Conservation (phyloP, 2,888 invertebrate species). For the Tromatobia lineatoria region DNA sequence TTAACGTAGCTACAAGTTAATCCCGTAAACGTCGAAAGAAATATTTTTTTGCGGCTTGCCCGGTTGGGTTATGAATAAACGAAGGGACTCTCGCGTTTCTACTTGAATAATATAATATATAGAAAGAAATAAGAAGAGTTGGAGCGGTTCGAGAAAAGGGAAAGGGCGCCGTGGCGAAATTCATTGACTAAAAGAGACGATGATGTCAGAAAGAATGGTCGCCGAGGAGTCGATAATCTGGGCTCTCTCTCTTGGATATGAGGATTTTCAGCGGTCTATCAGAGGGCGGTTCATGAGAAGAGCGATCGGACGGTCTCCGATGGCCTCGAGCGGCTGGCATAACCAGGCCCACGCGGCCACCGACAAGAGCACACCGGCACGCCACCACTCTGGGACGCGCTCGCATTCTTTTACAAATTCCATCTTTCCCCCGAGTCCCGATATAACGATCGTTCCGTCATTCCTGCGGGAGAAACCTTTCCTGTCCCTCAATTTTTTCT, state of each 20-base stretch:
- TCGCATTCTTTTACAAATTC: conserved; percentile 79
- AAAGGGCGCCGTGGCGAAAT: conserved; percentile 37
- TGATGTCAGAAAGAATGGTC: conserved; percentile 75
- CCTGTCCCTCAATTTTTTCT: conserved; percentile 74
- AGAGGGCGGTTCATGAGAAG: conserved; percentile 50
- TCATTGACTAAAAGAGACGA: conserved; percentile 79
- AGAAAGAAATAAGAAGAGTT: background rate
- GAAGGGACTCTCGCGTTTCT: background rate
- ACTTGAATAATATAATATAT: conserved; percentile 11
- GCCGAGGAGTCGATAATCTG: conserved; percentile 31
- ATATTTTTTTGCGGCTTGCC: conserved; percentile 13
- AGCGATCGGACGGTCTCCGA: conserved; percentile 45
- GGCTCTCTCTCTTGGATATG: conserved; percentile 42
- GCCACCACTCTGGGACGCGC: conserved; percentile 66
- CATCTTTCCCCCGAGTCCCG: conserved; percentile 53
- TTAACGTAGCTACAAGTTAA: background rate
- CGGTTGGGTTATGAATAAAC: conserved; percentile 2
- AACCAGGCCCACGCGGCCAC: conserved; percentile 59
- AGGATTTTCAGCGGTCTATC: conserved; percentile 50
- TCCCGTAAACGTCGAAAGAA: background rate
- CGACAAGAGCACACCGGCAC: conserved; percentile 26
- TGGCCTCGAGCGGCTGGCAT: conserved; percentile 37
- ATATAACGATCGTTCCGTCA: conserved; percentile 61
- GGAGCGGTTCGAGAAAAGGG: background rate
- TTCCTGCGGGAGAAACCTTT: conserved; percentile 77